phyloP scores from a whole-genome alignment of 2,797 vertebrate species.

The Meda fulgida region DNA sequence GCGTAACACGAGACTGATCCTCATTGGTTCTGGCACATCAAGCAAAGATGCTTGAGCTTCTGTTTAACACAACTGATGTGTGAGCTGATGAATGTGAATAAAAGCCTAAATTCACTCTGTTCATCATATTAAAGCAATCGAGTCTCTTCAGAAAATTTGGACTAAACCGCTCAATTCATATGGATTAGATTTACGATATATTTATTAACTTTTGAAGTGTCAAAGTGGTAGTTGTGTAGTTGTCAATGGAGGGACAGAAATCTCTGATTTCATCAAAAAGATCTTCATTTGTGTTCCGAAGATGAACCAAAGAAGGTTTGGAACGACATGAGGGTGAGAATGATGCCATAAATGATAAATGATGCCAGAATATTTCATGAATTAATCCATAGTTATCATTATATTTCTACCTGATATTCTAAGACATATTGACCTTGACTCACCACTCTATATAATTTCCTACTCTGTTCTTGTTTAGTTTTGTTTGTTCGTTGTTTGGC shows the following conservation, averaged over 20 bases:
- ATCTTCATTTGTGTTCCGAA: not conserved
- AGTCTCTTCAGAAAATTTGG: not conserved
- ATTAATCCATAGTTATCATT: not conserved
- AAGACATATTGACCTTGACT: not conserved
- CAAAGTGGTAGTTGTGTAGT: not conserved
- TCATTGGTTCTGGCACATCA: not conserved
- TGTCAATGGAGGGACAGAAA: not conserved
- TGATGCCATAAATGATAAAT: too few species aligned
- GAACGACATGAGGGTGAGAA: not conserved
- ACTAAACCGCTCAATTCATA: not conserved
- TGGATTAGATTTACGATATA: not conserved
- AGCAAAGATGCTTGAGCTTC: not conserved
- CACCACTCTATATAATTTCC: not conserved
- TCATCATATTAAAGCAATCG: not conserved
- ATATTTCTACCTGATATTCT: not conserved
- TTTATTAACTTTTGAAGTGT: not conserved
- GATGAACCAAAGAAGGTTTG: not conserved
- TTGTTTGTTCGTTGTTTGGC: not conserved
- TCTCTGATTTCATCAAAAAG: not conserved
- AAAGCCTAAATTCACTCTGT: not conserved
- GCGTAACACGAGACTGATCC: too few species aligned
- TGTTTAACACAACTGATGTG: too few species aligned
- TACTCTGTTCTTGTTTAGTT: not conserved
- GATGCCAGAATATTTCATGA: not conserved
- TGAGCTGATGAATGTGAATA: not conserved